Evolutionary conservation across 2,113 vertebrate genomes (phyloP).

Genomic region (Cinclus cinclus): DNA sequence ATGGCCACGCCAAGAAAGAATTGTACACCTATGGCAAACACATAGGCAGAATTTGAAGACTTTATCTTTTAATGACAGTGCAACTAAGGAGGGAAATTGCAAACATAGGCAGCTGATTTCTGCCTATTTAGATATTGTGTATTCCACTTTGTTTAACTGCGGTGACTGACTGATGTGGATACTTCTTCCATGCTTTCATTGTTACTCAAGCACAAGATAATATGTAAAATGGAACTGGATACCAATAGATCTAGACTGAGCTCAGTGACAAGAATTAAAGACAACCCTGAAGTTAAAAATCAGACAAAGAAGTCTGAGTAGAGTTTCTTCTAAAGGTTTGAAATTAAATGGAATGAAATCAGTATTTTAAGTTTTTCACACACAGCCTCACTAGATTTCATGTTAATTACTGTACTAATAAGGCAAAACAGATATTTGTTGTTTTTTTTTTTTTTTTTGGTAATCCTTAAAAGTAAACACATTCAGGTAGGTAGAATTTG

Average conservation of each 20-base stretch:
- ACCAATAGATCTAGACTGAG: background rate
- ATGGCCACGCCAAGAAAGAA: background rate
- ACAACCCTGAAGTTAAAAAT: background rate
- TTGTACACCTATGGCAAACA: background rate
- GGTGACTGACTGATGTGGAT: background rate
- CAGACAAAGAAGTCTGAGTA: background rate
- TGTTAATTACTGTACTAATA: background rate
- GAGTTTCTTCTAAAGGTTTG: background rate
- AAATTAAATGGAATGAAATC: background rate
- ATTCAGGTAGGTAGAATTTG: background rate
- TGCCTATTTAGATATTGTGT: background rate
- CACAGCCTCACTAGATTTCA: background rate
- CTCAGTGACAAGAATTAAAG: background rate
- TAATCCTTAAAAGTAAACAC: background rate
- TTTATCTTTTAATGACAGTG: background rate
- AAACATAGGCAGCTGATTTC: background rate
- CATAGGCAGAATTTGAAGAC: background rate
- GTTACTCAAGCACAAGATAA: background rate
- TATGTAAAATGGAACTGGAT: background rate
- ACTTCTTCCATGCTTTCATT: background rate
- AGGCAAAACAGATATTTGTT: background rate
- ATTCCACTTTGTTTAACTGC: background rate
- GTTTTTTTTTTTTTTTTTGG: background rate
- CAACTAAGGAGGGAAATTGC: background rate
- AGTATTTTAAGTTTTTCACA: background rate